Conservation (phyloP, 2,888 invertebrate genomes). For the Megalurothrips usitatus region DNA sequence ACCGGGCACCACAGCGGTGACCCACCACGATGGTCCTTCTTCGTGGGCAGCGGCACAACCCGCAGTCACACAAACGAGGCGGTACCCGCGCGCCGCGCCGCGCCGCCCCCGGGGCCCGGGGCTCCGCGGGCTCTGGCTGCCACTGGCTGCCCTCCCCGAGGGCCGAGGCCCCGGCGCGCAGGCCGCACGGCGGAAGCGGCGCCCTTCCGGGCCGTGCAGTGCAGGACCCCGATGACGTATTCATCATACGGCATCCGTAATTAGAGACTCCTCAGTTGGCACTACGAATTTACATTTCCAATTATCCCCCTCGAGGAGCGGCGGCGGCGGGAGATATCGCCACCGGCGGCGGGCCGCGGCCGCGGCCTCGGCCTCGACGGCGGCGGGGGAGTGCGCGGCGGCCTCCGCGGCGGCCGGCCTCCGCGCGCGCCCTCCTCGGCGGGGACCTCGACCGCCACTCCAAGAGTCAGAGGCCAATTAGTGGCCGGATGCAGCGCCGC, state of each 20-base stretch:
- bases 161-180: neutral
- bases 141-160: neutral
- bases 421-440: neutral
- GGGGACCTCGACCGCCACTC: too few species aligned
- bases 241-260: conserved; percentile 16
- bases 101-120: neutral
- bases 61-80: too few species aligned
- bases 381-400: too few species aligned
- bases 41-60: too few species aligned
- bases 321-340: too few species aligned
- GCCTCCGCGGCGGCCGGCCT: neutral
- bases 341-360: too few species aligned
- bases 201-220: neutral
- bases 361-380: too few species aligned
- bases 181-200: neutral
- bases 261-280: neutral
- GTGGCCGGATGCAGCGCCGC: too few species aligned
- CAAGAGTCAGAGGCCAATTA: too few species aligned
- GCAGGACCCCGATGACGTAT: conserved; percentile 4
- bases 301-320: neutral
- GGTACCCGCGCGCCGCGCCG: neutral
- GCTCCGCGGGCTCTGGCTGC: neutral
- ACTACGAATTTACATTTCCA: conserved; percentile 15
- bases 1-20: too few species aligned
- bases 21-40: neutral